Base-by-base conservation (phyloP, 1,140 invertebrate genomes). In the Hyposmocoma kahamanoa region DNA sequence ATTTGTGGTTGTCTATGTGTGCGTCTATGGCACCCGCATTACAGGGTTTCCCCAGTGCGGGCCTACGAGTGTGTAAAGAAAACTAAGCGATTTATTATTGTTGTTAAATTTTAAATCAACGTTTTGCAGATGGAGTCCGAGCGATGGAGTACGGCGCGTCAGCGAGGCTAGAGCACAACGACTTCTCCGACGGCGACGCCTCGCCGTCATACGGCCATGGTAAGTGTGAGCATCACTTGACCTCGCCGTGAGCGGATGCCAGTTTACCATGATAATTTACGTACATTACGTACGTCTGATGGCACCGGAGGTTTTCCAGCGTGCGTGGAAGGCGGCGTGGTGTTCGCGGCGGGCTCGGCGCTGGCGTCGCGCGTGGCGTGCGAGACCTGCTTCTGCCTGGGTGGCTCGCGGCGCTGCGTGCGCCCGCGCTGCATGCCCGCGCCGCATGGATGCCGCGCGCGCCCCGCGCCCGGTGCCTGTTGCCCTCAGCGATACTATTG, bases 371-470 rank as follows among this genome's bases (percentile, higher is more conserved):
- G 90, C 9, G 90, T 90, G 42, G 88, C 90, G 3, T 97, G 95
- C 82, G 92, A 95, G 79, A 95, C 95, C 71, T 97, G 95, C 80
- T 97, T 95, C 81, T 97, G 95, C 68, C 92, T 96, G 47, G 84
- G 85, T 47, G 94, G 94, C 4, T 84, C 88, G 42, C 90, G 94
- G 62, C 91, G 90, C 57, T 97, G 95, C 73, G 91, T 96, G 19
- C 89, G 91, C 55, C 95, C 95, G 0, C 90, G 91, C 66, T 97
- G 95, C 79, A 83, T 95, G 50, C 85, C 95, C n/a, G 89, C 92
- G 0, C 87, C 95, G 6, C 88, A 91, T 3, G 94, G 93, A 18
- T 97, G 95, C 68, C 88, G 82, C 15, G 87, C 90, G 0, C 78
- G 86, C 0, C 94, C 93, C 62, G 86, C 91, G 0, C 87, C 91